These are phyloP conservation scores for Neomonachus schauinslandi DNA, from an alignment of 2,113 vertebrate species.

Conservation along the genomic window DNA sequence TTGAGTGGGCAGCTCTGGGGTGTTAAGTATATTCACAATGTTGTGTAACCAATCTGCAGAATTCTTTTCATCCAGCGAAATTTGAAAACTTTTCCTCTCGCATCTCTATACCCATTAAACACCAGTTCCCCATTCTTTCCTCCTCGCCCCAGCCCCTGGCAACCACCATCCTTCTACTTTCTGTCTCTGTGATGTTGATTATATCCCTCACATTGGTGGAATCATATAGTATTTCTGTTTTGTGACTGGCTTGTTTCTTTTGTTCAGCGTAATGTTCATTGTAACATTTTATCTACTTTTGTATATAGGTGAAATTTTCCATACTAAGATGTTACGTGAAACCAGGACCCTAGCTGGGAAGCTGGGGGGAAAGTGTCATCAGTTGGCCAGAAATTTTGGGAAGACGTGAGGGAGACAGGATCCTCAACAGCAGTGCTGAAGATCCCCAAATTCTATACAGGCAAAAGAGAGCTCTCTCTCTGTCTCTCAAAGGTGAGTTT, in stretches of 20 bases:
- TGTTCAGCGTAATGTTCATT: neutral
- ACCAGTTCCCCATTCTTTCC: neutral
- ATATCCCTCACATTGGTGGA: neutral
- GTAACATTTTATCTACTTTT: constrained; percentile 12
- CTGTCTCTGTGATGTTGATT: neutral
- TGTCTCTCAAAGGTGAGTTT: neutral
- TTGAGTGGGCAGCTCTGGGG: neutral
- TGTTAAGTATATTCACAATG: neutral
- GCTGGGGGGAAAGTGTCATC: neutral
- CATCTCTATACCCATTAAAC: neutral
- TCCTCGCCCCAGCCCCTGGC: neutral
- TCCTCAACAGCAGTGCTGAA: neutral
- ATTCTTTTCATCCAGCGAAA: neutral
- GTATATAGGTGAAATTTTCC: neutral
- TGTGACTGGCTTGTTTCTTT: neutral
- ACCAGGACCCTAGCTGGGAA: neutral
- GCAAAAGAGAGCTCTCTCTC: neutral
- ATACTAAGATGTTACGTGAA: neutral
- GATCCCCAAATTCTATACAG: neutral
- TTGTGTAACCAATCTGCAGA: neutral
- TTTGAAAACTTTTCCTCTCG: constrained; percentile 32
- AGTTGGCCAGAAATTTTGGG: neutral
- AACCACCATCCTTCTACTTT: neutral
- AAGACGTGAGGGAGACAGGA: neutral
- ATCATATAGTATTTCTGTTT: neutral